These are phyloP conservation scores for Eulemur rufifrons DNA, from an alignment of 2,113 vertebrate species.

Conservation along the genomic window DNA sequence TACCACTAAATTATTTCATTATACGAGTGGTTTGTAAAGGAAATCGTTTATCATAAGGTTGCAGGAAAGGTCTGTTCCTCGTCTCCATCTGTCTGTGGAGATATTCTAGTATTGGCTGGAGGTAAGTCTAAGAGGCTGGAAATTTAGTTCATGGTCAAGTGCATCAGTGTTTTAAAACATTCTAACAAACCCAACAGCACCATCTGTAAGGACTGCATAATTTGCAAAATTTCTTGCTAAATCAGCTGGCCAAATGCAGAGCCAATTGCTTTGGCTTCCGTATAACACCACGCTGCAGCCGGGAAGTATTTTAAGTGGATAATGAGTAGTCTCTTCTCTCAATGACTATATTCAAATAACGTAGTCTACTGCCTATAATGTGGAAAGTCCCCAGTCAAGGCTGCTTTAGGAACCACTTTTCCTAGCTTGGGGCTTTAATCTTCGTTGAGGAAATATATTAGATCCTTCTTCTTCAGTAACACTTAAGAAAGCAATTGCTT, in stretches of 20 bases:
- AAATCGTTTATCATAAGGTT: constrained; percentile 41
- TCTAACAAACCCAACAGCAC: constrained; percentile 57
- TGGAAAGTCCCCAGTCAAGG: constrained; percentile 7
- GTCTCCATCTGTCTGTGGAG: background rate
- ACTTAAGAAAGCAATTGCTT: constrained; percentile 29
- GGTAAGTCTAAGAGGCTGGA: background rate
- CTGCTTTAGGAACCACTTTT: constrained; percentile 30
- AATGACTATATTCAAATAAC: constrained; percentile 68
- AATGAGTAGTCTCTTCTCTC: constrained; percentile 68
- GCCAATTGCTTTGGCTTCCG: constrained; percentile 57
- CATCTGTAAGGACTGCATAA: constrained; percentile 65
- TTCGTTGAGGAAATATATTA: background rate
- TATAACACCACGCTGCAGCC: background rate
- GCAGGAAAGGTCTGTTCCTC: constrained; percentile 37
- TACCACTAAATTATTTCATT: constrained; percentile 43
- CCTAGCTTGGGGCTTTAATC: background rate
- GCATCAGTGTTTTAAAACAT: constrained; percentile 67
- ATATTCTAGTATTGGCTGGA: background rate
- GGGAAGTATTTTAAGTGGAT: constrained; percentile 76
- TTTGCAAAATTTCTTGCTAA: constrained; percentile 71
- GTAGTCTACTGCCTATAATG: constrained; percentile 58
- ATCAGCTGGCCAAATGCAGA: constrained; percentile 71
- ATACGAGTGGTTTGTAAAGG: constrained; percentile 34
- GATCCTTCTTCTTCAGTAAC: background rate
- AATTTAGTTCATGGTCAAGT: constrained; percentile 56